Conservation (phyloP, 2,113 vertebrate genomes). For the Labrus mixtus region DNA sequence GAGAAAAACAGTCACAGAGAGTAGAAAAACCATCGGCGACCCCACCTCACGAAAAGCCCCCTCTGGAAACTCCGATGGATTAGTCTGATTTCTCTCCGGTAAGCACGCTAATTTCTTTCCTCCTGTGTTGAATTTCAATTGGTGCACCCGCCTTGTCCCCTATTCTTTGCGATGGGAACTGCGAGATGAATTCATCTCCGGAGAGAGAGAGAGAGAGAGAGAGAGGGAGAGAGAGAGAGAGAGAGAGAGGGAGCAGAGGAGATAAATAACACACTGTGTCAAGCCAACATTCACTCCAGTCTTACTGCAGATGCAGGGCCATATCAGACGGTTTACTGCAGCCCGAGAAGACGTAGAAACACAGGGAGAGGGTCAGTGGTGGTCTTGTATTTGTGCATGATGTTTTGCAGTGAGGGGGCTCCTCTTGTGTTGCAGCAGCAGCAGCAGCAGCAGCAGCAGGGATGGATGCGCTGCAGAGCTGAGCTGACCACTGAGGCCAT, state of each 20-base stretch:
- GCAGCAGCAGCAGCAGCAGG: constrained; percentile 56
- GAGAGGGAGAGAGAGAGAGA: background rate
- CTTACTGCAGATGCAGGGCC: background rate
- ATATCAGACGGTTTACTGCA: background rate
- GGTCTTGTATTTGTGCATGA: constrained; percentile 45
- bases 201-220: constrained; percentile 6
- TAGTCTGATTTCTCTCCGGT: constrained; percentile 77
- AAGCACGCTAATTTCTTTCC: constrained; percentile 56
- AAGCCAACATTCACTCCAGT: background rate
- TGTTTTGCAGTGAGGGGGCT: constrained; percentile 71
- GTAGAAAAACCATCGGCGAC: constrained; percentile 35
- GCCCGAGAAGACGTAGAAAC: background rate
- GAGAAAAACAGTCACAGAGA: constrained; percentile 48
- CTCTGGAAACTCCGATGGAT: constrained; percentile 74
- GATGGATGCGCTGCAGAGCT: constrained; percentile 81
- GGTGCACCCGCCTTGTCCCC: constrained; percentile 75
- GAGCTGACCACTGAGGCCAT: constrained; percentile 73
- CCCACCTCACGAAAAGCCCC: constrained; percentile 29
- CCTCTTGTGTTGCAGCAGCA: constrained; percentile 64
- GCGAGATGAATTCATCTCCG: constrained; percentile 59
- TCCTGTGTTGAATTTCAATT: constrained; percentile 61
- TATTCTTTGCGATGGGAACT: constrained; percentile 50
- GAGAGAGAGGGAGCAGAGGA: constrained; percentile 6
- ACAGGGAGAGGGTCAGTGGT: background rate
- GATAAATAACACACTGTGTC: constrained; percentile 54